Conservation (phyloP, 2,113 vertebrate genomes). For the Xiphophorus maculatus region DNA sequence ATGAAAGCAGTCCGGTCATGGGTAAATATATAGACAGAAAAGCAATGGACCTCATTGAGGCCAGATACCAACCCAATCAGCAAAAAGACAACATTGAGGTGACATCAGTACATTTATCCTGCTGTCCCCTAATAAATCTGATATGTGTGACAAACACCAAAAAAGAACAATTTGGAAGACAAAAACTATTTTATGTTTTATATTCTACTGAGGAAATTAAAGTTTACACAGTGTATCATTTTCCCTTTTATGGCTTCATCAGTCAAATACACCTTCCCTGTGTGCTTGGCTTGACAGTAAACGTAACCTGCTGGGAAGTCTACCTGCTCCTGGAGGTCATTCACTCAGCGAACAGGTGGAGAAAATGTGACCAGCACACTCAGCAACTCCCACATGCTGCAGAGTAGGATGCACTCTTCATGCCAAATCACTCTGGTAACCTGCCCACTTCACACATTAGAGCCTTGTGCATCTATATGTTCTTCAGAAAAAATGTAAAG, state of each 20-base stretch:
- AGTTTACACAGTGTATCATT: neutral
- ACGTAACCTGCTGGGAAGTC: constrained; percentile 46
- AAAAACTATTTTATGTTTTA: no score
- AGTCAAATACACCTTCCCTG: constrained; percentile 11
- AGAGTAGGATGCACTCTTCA: constrained; percentile 45
- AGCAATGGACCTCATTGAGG: no score
- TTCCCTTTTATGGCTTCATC: constrained; percentile 16
- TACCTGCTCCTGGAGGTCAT: constrained; percentile 67
- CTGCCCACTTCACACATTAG: constrained; percentile 54
- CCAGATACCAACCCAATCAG: no score
- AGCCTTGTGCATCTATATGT: constrained; percentile 10
- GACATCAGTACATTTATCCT: neutral
- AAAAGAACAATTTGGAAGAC: neutral
- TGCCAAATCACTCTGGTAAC: constrained; percentile 65
- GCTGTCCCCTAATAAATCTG: neutral
- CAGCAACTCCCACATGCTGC: constrained; percentile 56
- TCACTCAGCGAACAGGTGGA: constrained; percentile 72
- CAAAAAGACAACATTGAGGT: no score
- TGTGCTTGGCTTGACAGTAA: constrained; percentile 40
- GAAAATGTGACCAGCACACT: constrained; percentile 53
- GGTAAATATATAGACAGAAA: no score
- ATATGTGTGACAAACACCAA: neutral
- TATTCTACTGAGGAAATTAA: no score
- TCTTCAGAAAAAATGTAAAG: constrained; percentile 28
- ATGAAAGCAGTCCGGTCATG: no score